These are phyloP conservation scores for Lordiphosa fenestrarum DNA, from an alignment of 2,888 invertebrate species.

Conservation along the genomic window DNA sequence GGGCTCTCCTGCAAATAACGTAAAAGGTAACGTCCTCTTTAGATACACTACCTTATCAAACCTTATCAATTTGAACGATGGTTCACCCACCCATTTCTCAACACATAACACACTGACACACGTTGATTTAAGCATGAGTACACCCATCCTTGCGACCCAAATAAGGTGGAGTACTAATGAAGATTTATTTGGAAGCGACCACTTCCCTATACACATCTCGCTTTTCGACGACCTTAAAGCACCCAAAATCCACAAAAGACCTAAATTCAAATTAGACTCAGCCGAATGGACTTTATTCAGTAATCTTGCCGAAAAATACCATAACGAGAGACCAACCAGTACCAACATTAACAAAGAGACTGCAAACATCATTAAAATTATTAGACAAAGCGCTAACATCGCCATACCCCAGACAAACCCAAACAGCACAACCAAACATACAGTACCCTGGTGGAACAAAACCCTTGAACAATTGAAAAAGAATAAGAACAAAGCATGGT, in stretches of 20 bases:
- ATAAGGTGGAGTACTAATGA: constrained; percentile 3
- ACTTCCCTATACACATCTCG: constrained; percentile 3
- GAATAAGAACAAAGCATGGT: constrained; percentile 7
- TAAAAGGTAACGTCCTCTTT: constrained; percentile 16
- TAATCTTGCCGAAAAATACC: not conserved
- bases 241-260: not conserved
- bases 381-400: no score
- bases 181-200: constrained; percentile 5
- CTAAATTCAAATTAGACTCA: not conserved
- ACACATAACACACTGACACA: constrained; percentile 18
- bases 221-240: not conserved
- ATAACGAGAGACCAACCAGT: not conserved
- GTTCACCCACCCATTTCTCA: constrained; percentile 23
- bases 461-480: constrained; percentile 5
- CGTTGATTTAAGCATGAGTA: constrained; percentile 4
- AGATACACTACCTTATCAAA: constrained; percentile 22
- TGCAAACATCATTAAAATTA: not conserved
- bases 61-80: constrained; percentile 6
- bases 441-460: constrained; percentile 11
- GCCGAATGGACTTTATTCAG: not conserved
- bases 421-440: constrained; percentile 1
- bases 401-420: no score
- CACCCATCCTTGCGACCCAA: not conserved
- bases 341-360: not conserved
- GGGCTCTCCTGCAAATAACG: constrained; percentile 21